Percentiles rank a stretch among this genome's conserved stretches.
Evolutionary conservation across 2,797 vertebrate species (phyloP).

Genomic region (Onychomys arenicola): DNA sequence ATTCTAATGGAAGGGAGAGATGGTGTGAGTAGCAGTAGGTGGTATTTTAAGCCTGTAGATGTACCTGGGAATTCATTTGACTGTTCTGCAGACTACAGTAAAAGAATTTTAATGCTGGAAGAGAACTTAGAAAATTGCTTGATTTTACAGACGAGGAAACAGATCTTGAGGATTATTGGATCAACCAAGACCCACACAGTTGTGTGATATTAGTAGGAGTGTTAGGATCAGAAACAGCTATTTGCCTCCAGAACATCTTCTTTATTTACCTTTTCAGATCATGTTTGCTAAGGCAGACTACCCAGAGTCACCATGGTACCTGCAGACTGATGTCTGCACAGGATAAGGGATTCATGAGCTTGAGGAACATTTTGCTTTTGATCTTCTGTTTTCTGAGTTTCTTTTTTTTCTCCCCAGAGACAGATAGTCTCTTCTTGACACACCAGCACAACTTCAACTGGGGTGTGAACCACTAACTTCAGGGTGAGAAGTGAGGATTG

Average conservation of each 20-base stretch:
- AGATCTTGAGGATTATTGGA: slow-evolving; percentile 51
- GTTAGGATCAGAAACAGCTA: slow-evolving; percentile 19
- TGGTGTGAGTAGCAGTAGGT: background rate
- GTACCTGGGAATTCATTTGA: slow-evolving; percentile 31
- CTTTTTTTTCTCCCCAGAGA: background rate
- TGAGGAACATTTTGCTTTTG: background rate
- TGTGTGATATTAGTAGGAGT: background rate
- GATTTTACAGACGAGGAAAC: slow-evolving; percentile 41
- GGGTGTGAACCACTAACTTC: background rate
- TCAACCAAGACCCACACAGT: slow-evolving; percentile 13
- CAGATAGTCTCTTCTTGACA: slow-evolving; percentile 18
- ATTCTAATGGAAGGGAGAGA: background rate
- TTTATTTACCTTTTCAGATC: slow-evolving; percentile 57
- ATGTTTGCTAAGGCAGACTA: background rate
- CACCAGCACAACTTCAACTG: slow-evolving; percentile 5
- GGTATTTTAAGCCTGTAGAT: slow-evolving; percentile 52
- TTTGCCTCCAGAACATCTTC: background rate
- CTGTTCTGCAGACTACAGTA: slow-evolving; percentile 19
- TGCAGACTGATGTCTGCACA: background rate
- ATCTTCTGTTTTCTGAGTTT: slow-evolving; percentile 12
- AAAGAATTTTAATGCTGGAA: slow-evolving; percentile 58
- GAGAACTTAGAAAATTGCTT: slow-evolving; percentile 57
- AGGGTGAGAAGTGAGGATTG: background rate
- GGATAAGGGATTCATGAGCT: background rate
- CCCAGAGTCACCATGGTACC: background rate